Evolutionary conservation across 2,113 vertebrate species (phyloP), one percentile per base, ranked within the genome.

Genomic region (Orthochromis indermauri): DNA sequence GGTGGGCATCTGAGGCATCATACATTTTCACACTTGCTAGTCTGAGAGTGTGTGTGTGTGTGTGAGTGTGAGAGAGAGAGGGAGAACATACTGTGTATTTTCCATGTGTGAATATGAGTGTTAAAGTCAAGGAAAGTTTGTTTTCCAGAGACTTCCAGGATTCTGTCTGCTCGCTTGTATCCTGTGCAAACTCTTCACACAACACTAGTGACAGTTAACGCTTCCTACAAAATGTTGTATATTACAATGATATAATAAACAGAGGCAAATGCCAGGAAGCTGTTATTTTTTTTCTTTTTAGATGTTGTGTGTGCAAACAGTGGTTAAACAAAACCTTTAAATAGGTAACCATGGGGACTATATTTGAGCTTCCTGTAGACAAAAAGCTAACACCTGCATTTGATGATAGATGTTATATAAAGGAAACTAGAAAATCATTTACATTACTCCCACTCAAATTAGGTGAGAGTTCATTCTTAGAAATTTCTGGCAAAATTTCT

Each of bases 111-210:
- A 81, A 82, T 53, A 16, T 51, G 40, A 89, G 71, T 33, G 76
- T 59, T 80, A 81, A 89, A 81, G 4, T 11, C 33, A 88, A 26
- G 59, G 33, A 61, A 68, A 61, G 78, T 83, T 87, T 86, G n/a
- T 90, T 85, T 86, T 87, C 87, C 80, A 76, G 84, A 54, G 87
- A 85, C 90, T 86, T 86, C 81, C 45, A 24, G 37, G 84, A 90
- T 90, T 90, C 90, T 89, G 85, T 85, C 89, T 82, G 28, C 55
- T 24, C 2, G 33, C 89, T 71, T 90, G 68, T 81, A 89, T 85
- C 71, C 45, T 53, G 28, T 47, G 76, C 87, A 37, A 81, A 53
- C 82, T 26, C 71, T 82, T n/a, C 45, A 37, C 45, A 87, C 45
- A 82, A 61, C 85, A 88, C 53, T 76, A 3, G 51, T 83, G 40